Conservation (phyloP, 2,113 vertebrate genomes). For the Neolamprologus fasciatus region DNA sequence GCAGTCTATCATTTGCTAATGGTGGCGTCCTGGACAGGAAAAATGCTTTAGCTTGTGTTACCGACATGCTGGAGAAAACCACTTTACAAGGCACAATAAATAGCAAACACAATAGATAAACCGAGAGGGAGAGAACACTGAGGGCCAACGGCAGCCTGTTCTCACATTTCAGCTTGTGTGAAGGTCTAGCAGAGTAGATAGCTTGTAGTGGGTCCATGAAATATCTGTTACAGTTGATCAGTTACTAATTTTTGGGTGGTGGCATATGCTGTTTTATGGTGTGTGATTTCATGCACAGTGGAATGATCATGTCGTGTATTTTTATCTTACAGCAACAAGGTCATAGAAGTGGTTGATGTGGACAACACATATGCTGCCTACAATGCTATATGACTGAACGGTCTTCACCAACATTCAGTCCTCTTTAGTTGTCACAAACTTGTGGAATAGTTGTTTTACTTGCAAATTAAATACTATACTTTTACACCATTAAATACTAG, state of each 20-base stretch:
- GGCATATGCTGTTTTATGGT: neutral
- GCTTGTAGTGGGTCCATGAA: conserved; percentile 25
- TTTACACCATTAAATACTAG: neutral
- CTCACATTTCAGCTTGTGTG: conserved; percentile 53
- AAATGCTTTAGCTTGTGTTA: conserved; percentile 60
- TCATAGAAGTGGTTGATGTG: conserved; percentile 13
- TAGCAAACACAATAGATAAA: conserved; percentile 54
- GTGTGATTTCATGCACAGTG: conserved; percentile 1
- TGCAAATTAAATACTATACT: neutral
- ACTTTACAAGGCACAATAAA: conserved; percentile 58
- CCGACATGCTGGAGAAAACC: conserved; percentile 34
- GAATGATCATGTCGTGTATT: neutral
- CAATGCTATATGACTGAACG: neutral
- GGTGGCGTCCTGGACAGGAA: neutral
- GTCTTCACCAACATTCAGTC: neutral
- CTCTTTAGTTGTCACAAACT: neutral
- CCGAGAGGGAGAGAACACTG: neutral
- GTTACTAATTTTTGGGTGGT: conserved; percentile 34
- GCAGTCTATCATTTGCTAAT: conserved; percentile 53
- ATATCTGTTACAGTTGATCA: conserved; percentile 38
- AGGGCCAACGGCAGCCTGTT: conserved; percentile 14
- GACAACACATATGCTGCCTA: neutral
- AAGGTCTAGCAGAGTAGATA: conserved; percentile 16
- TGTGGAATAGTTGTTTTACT: neutral
- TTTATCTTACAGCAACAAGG: conserved; percentile 29